Evolutionary conservation across 2,113 vertebrate species (phyloP), one percentile per base, ranked within the genome.

Genomic region (Sarotherodon lohbergeri): DNA sequence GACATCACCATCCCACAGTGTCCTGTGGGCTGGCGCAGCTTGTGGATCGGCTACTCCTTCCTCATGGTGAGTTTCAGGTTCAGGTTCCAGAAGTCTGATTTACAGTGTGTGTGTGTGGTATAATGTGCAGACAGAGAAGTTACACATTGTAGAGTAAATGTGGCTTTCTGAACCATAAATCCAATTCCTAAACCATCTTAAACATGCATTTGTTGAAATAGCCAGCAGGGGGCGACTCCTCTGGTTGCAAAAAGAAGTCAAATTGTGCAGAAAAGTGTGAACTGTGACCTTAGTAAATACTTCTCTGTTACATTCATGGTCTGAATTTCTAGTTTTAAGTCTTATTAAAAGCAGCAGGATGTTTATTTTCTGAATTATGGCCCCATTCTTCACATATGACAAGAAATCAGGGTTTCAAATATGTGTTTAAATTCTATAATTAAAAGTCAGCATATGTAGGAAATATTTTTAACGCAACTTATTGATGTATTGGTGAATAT

Each of bases 21-120:
- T 88, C 99, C 98, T 0, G 89, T 83, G 0, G 99, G 99, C 48
- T 99, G 98, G 98, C 97, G 99, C 83, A 99, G 99, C 82, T 73
- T 99, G 86, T 99, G 99, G 99, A 99, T 99, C 0, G 99, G 99
- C 16, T 99, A 99, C 86, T 99, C 99, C 80, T 99, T 98, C 97
- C 97, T 99, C 41, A 99, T 99, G 99, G 99, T 99, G 95, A 93
- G 94, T 79, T 63, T 54, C 11, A 19, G 71, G 71, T 76, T 76
- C 22, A 48, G 7, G 22, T 39, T 13, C 52, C 10, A 68, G 34
- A 71, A 41, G 39, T 71, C 66, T 24, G 36, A 41, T 24, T 71
- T 71, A 71, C 12, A 24, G 3, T 68, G 11, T 39, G 61, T 66
- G 41, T 19, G 19, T 68, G 59, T 24, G 24, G 9, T 9, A 19